phyloP scores from a whole-genome alignment of 2,888 invertebrate genomes.

The Allophyes oxyacanthae region DNA sequence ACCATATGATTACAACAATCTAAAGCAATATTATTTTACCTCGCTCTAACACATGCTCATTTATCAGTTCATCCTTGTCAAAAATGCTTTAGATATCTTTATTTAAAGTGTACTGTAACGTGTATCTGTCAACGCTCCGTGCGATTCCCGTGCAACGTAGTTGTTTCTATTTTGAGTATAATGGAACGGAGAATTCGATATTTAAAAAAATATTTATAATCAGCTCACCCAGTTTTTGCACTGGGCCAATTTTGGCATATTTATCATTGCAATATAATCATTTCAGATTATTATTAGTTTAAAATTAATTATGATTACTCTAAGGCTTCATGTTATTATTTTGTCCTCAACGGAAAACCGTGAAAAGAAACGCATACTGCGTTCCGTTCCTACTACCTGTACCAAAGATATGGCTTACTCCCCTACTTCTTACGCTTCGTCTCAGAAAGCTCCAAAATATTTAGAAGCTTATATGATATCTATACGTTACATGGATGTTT shows the following conservation, averaged over 20 bases:
- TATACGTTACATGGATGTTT: too few relatives aligned
- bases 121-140: too few relatives aligned
- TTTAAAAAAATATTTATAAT: background rate
- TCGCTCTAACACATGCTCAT: background rate
- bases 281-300: too few relatives aligned
- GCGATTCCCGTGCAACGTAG: background rate
- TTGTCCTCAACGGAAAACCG: background rate
- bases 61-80: background rate
- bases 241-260: too few relatives aligned
- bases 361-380: slow-evolving; percentile 13
- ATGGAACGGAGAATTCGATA: background rate
- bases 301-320: too few relatives aligned
- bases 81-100: background rate
- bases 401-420: too few relatives aligned
- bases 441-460: too few relatives aligned
- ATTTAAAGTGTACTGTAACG: slow-evolving; percentile 16
- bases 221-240: too few relatives aligned
- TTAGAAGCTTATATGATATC: too few relatives aligned
- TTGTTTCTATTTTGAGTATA: background rate
- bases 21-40: background rate
- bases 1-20: background rate
- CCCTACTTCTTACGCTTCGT: background rate
- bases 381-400: slow-evolving; percentile 7
- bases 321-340: too few relatives aligned
- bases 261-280: too few relatives aligned